Conservation (phyloP, 2,888 invertebrate genomes). For the Phorcus lineatus region DNA sequence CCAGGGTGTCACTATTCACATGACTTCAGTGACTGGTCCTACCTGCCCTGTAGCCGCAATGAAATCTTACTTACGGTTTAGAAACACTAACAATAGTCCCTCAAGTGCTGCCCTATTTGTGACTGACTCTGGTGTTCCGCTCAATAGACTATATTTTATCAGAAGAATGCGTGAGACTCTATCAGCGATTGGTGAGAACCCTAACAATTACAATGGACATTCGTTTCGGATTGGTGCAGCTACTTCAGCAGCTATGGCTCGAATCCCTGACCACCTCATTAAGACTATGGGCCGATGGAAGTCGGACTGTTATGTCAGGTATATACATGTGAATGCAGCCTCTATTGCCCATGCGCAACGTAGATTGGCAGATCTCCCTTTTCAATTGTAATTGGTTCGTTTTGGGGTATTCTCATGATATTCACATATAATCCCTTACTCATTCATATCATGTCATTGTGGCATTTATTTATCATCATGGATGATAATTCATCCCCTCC, state of each 20-base stretch:
- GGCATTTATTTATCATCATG: no score
- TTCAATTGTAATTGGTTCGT: background rate
- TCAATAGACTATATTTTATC: background rate
- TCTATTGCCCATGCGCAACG: background rate
- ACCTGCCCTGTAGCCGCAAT: slow-evolving; percentile 27
- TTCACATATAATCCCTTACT: no score
- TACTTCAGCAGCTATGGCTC: slow-evolving; percentile 5
- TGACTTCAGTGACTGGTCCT: background rate
- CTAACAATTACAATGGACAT: slow-evolving; percentile 6
- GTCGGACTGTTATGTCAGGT: background rate
- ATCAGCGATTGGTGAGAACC: background rate
- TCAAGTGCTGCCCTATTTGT: background rate
- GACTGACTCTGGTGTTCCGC: background rate
- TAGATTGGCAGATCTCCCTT: background rate
- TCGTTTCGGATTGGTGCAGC: slow-evolving; percentile 27
- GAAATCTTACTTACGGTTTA: background rate
- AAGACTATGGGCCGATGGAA: slow-evolving; percentile 21
- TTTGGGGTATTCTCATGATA: background rate
- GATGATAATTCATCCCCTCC: no score
- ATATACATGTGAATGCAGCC: background rate
- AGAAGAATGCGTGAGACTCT: background rate
- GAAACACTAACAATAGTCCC: background rate
- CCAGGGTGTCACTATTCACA: background rate
- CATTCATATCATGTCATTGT: no score
- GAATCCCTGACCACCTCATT: slow-evolving; percentile 18